Conservation (phyloP, 2,888 invertebrate species). For the Drosophila pseudotakahashii region DNA sequence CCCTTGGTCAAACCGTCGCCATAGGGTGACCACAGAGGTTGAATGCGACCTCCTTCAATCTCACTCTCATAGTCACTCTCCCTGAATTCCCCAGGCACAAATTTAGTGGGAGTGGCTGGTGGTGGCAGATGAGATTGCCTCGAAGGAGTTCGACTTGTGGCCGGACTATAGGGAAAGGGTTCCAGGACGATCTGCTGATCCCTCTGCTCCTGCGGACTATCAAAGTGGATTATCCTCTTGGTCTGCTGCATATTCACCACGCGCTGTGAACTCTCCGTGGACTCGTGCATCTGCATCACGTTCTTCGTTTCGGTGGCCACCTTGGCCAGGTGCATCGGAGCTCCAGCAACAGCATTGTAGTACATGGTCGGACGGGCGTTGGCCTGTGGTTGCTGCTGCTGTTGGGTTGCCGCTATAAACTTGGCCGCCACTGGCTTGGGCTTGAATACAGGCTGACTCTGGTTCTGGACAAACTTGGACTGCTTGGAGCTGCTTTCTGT, state of each 20-base stretch:
- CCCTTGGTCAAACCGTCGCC: conserved; percentile 86
- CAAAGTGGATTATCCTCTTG: conserved; percentile 88
- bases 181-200: conserved; percentile 74
- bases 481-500: conserved; percentile 65
- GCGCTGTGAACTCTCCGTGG: conserved; percentile 87
- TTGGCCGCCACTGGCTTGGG: conserved; percentile 86
- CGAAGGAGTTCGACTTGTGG: conserved; percentile 82
- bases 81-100: conserved; percentile 87
- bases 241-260: conserved; percentile 89
- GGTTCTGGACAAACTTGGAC: conserved; percentile 48
- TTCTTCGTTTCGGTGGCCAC: conserved; percentile 89
- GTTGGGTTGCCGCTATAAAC: conserved; percentile 82
- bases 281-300: conserved; percentile 89
- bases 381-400: conserved; percentile 79
- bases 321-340: conserved; percentile 86
- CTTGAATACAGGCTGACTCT: conserved; percentile 84
- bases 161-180: conserved; percentile 85
- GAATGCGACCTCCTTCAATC: conserved; percentile 86
- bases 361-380: conserved; percentile 85
- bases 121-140: conserved; percentile 84
- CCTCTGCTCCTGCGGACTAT: conserved; percentile 84
- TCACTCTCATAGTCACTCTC: conserved; percentile 90
- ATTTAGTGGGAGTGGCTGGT: conserved; percentile 87
- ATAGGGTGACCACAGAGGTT: conserved; percentile 88
- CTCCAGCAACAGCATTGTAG: conserved; percentile 86